These are phyloP conservation scores for Perca fluviatilis DNA, from an alignment of 2,113 vertebrate genomes.

Conservation along the genomic window DNA sequence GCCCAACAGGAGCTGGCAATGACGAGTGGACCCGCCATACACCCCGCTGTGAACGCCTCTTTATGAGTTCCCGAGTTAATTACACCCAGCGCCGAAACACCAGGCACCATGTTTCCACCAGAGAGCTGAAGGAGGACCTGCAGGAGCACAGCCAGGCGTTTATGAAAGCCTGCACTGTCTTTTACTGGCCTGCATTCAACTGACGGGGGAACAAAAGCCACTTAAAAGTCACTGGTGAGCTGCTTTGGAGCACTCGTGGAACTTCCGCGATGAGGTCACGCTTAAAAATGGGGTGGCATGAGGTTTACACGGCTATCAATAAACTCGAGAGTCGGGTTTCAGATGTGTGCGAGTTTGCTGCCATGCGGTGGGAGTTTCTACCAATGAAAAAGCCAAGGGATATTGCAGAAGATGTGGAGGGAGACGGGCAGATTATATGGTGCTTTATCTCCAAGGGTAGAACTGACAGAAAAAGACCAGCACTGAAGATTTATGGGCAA, in stretches of 20 bases:
- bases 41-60: slow-evolving; percentile 59
- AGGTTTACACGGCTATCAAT: slow-evolving; percentile 63
- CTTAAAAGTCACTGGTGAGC: slow-evolving; percentile 64
- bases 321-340: slow-evolving; percentile 19
- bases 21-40: slow-evolving; percentile 42
- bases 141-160: slow-evolving; percentile 52
- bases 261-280: slow-evolving; percentile 64
- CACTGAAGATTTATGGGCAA: slow-evolving; percentile 39
- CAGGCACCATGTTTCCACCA: slow-evolving; percentile 61
- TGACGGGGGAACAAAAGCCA: slow-evolving; percentile 60
- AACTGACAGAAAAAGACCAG: slow-evolving; percentile 60
- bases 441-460: slow-evolving; percentile 56
- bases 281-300: slow-evolving; percentile 35
- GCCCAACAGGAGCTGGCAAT: slow-evolving; percentile 73
- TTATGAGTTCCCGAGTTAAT: slow-evolving; percentile 74
- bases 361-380: slow-evolving; percentile 20
- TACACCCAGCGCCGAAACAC: slow-evolving; percentile 57
- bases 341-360: slow-evolving; percentile 54
- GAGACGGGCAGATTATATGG: slow-evolving; percentile 65
- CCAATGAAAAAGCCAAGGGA: slow-evolving; percentile 24
- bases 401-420: slow-evolving; percentile 23
- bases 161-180: slow-evolving; percentile 70
- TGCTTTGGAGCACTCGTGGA: slow-evolving; percentile 39
- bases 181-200: slow-evolving; percentile 31
- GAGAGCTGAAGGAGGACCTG: slow-evolving; percentile 59